Evolutionary conservation across 2,113 vertebrate species (phyloP).

Genomic region (Okapia johnstoni): DNA sequence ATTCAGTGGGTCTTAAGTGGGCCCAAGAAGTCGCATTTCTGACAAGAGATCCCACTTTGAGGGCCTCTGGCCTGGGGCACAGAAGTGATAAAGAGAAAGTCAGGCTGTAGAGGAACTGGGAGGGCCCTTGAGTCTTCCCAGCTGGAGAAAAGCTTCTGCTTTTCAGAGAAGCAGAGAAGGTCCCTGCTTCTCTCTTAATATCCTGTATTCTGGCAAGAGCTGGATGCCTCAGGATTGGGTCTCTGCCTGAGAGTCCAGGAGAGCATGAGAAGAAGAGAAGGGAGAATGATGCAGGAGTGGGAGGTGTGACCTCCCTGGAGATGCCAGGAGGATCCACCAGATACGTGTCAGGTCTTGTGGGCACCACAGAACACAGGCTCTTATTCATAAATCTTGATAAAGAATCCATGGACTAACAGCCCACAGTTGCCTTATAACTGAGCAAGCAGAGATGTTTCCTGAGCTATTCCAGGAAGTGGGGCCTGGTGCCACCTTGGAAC

Average conservation of each 20-base stretch:
- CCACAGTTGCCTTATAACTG: background rate
- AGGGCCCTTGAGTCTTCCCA: fast-evolving
- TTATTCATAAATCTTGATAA: background rate
- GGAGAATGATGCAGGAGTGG: background rate
- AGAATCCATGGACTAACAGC: background rate
- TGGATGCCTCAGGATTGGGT: background rate
- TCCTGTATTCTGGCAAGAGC: background rate
- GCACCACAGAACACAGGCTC: background rate
- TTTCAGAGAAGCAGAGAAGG: too few species aligned
- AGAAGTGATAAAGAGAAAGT: background rate
- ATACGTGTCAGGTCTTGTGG: background rate
- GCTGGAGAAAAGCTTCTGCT: background rate
- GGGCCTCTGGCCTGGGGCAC: background rate
- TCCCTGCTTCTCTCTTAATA: background rate
- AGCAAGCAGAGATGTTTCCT: background rate
- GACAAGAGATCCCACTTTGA: background rate
- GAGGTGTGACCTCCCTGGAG: background rate
- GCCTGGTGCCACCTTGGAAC: background rate
- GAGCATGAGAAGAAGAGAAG: background rate
- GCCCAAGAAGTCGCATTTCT: background rate
- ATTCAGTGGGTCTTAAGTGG: background rate
- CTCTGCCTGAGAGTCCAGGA: background rate
- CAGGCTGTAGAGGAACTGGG: fast-evolving
- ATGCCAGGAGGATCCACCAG: background rate
- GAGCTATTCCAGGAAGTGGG: background rate